phyloP scores from a whole-genome alignment of 2,113 vertebrate species.

The Leuciscus idus region DNA sequence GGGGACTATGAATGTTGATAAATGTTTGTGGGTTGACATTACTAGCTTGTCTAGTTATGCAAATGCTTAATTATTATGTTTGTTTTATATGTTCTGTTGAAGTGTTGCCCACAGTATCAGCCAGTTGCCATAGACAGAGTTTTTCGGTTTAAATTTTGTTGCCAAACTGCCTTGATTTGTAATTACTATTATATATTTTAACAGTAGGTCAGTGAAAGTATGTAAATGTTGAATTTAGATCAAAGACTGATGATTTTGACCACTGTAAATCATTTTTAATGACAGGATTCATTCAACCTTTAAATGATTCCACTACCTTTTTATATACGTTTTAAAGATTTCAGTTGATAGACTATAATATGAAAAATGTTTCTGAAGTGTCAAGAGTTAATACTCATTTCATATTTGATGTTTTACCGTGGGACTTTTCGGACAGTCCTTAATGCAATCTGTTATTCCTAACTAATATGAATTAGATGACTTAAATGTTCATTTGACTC shows the following conservation, averaged over 20 bases:
- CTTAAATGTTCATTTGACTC: slow-evolving; percentile 23
- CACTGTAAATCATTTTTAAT: not conserved
- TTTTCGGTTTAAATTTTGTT: slow-evolving; percentile 22
- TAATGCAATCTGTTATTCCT: not conserved
- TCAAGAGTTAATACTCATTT: not conserved
- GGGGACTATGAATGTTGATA: slow-evolving; percentile 74
- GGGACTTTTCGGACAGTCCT: slow-evolving; percentile 50
- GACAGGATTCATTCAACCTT: slow-evolving; percentile 12
- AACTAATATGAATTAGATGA: not conserved
- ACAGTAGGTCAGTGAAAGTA: slow-evolving; percentile 3
- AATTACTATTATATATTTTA: slow-evolving; percentile 33
- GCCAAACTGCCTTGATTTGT: slow-evolving; percentile 63
- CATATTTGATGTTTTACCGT: slow-evolving; percentile 46
- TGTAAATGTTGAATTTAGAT: slow-evolving; percentile 24
- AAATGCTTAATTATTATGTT: slow-evolving; percentile 62
- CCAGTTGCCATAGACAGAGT: slow-evolving; percentile 48
- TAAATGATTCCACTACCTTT: not conserved
- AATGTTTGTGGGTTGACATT: slow-evolving; percentile 65
- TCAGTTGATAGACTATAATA: not conserved
- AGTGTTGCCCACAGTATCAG: slow-evolving; percentile 70
- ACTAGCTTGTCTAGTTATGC: slow-evolving; percentile 74
- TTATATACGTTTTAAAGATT: not conserved
- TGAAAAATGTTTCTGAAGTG: not conserved
- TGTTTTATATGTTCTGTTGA: slow-evolving; percentile 66
- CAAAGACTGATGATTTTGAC: not conserved